These are phyloP conservation scores for Caenorhabditis brenneri DNA, from an alignment of 1,140 invertebrate species.

Conservation along the genomic window DNA sequence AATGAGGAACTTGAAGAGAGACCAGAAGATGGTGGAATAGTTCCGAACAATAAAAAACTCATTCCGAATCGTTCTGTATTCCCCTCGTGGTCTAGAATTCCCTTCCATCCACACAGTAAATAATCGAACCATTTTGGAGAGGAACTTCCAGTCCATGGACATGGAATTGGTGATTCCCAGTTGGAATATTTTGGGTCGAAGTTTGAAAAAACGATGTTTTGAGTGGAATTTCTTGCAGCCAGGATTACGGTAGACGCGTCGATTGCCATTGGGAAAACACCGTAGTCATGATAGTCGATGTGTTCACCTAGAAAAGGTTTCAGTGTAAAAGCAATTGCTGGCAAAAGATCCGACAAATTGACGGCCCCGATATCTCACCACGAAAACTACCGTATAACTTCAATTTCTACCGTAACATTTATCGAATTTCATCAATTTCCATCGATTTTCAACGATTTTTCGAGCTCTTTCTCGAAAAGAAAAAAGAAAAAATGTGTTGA, in stretches of 20 bases:
- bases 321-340: no score
- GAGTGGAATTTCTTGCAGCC: slow-evolving; percentile 74
- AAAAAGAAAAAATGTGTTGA: no score
- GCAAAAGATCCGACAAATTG: no score
- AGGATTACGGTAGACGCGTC: slow-evolving; percentile 84
- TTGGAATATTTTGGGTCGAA: slow-evolving; percentile 9
- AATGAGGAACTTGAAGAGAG: slow-evolving; percentile 95
- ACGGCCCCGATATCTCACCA: no score
- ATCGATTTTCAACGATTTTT: no score
- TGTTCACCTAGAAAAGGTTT: no score
- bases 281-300: slow-evolving; percentile 96
- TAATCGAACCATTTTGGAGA: slow-evolving; percentile 89
- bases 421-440: no score
- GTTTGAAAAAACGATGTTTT: slow-evolving; percentile 51
- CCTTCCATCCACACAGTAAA: slow-evolving; percentile 88
- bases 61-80: slow-evolving; percentile 75
- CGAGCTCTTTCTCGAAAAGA: no score
- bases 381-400: no score
- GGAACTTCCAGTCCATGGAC: slow-evolving; percentile 54
- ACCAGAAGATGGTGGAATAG: slow-evolving; percentile 87
- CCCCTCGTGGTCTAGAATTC: slow-evolving; percentile 77
- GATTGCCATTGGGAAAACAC: slow-evolving; percentile 95
- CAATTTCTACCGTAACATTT: no score
- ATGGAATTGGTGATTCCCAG: neutral
- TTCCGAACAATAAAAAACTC: slow-evolving; percentile 78